These are phyloP conservation scores for Drosophila anomelani DNA, from an alignment of 2,888 invertebrate species.

Conservation along the genomic window DNA sequence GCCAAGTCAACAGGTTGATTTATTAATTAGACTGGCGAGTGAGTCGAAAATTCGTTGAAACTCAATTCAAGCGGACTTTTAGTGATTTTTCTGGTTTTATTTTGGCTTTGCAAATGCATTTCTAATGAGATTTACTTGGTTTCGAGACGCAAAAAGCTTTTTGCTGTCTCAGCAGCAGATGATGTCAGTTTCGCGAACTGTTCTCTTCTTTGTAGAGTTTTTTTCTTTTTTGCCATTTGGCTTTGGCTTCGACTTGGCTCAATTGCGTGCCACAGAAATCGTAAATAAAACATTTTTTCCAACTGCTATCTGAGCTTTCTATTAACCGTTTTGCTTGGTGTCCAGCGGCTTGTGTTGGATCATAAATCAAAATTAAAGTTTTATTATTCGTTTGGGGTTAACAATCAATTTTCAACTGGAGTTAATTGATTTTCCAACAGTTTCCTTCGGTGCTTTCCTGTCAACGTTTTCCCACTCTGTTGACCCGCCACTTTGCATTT, in stretches of 20 bases:
- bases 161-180: conserved; percentile 57
- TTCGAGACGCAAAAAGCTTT: conserved; percentile 42
- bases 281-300: conserved; percentile 42
- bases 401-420: conserved; percentile 10
- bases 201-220: conserved; percentile 22
- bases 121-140: conserved; percentile 59
- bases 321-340: conserved; percentile 36
- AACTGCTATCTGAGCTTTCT: conserved; percentile 10
- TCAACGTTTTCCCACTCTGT: conserved; percentile 21
- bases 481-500: conserved; percentile 28
- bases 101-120: conserved; percentile 70
- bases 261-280: conserved; percentile 50
- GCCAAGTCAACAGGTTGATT: conserved; percentile 56
- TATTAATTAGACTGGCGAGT: conserved; percentile 60
- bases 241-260: conserved; percentile 6
- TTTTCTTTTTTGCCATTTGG: conserved; percentile 4
- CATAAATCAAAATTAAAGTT: conserved; percentile 37
- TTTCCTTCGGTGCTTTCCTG: conserved; percentile 12
- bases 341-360: conserved; percentile 12
- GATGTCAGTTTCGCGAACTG: conserved; percentile 59
- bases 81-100: conserved; percentile 5
- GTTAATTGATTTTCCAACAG: conserved; percentile 24
- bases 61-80: conserved; percentile 7
- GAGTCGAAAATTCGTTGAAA: conserved; percentile 24
- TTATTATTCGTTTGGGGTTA: conserved; percentile 23